phyloP scores from a whole-genome alignment of 2,113 vertebrate genomes.

The Corydoras sp. region DNA sequence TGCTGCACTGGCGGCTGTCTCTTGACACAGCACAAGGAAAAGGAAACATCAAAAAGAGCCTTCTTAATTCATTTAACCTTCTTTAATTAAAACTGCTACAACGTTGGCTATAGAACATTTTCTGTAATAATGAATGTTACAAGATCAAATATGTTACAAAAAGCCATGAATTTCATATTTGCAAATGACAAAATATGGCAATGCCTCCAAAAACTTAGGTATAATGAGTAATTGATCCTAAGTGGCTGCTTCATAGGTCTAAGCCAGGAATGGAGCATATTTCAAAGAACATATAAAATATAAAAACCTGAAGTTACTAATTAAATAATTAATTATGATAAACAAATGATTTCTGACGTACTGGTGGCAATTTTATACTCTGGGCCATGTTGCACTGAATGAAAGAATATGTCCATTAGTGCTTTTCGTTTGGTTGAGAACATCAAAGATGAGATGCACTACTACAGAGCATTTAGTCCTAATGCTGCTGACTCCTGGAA shows the following conservation, averaged over 20 bases:
- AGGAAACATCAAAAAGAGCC: slow-evolving; percentile 10
- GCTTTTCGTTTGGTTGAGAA: slow-evolving; percentile 68
- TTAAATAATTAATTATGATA: slow-evolving; percentile 37
- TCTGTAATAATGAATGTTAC: slow-evolving; percentile 24
- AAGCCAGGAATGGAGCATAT: too few relatives aligned
- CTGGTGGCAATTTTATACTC: slow-evolving; percentile 24
- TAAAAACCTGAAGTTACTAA: slow-evolving; percentile 19
- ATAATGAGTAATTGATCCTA: too few relatives aligned
- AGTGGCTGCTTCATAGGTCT: too few relatives aligned
- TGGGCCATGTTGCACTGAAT: slow-evolving; percentile 21
- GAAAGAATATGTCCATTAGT: slow-evolving; percentile 60
- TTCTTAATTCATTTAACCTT: not conserved
- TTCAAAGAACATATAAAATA: too few relatives aligned
- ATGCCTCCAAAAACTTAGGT: not conserved
- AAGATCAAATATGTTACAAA: slow-evolving; percentile 9
- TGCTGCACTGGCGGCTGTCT: slow-evolving; percentile 44
- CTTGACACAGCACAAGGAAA: not conserved
- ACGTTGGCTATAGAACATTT: not conserved
- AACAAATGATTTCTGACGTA: slow-evolving; percentile 27
- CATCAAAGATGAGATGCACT: slow-evolving; percentile 74
- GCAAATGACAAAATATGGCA: not conserved
- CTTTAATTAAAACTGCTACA: not conserved
- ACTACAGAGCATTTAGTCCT: slow-evolving; percentile 72
- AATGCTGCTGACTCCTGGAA: slow-evolving; percentile 68
- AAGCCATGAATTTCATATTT: slow-evolving; percentile 9